Percentiles rank a stretch among this genome's conserved stretches.
These are phyloP conservation scores for Setophaga coronata DNA, from an alignment of 2,113 vertebrate species.

Conservation along the genomic window DNA sequence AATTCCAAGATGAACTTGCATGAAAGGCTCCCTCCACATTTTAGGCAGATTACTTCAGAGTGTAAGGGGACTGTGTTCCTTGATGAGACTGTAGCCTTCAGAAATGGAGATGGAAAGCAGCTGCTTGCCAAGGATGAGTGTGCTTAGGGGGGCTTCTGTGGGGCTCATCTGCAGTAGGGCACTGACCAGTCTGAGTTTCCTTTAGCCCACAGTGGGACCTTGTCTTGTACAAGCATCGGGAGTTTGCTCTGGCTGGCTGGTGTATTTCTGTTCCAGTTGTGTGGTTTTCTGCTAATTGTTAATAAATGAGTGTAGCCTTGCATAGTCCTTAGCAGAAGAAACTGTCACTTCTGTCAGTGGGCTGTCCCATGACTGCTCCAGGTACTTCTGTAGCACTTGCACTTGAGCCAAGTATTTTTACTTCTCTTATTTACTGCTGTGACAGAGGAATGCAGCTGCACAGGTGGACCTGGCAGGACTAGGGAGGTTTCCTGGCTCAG, in stretches of 20 bases:
- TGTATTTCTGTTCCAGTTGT: not conserved
- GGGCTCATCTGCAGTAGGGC: not conserved
- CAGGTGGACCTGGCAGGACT: not conserved
- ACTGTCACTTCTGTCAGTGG: not conserved
- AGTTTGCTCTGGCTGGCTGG: not conserved
- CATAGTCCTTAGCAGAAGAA: not conserved
- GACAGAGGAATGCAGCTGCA: not conserved
- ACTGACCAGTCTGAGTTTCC: not conserved
- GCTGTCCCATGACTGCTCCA: not conserved
- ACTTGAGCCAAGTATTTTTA: not conserved
- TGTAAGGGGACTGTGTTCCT: not conserved
- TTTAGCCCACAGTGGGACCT: not conserved
- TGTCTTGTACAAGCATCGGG: not conserved
- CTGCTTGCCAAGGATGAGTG: not conserved
- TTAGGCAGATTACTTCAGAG: not conserved
- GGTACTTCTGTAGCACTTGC: not conserved
- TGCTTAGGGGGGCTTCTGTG: not conserved
- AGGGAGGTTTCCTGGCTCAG: not conserved
- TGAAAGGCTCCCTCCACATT: not conserved
- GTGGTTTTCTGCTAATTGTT: not conserved
- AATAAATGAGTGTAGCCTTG: not conserved
- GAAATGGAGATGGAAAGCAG: conserved; percentile 3
- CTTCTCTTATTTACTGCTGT: not conserved
- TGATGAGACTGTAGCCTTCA: conserved; percentile 18
- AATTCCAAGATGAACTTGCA: not conserved